Base-by-base conservation (phyloP, 2,888 invertebrate species). In the Timandra comae region DNA sequence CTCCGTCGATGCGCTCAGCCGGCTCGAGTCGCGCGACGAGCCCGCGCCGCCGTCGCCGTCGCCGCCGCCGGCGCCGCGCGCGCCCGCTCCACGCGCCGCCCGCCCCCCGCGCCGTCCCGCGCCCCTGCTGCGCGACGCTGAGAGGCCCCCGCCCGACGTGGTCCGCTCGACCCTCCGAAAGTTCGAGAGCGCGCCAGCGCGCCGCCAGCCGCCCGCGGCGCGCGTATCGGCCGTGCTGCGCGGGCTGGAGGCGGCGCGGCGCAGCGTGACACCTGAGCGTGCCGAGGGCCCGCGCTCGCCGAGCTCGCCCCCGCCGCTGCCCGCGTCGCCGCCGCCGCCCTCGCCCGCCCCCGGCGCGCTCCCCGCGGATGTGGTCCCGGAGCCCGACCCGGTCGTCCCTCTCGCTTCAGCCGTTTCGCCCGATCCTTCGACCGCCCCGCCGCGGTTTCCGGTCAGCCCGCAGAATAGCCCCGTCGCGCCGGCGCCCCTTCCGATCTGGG, bases 91-190 rank as follows among this genome's bases (percentile, higher is more conserved):
- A 45, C 56, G 74, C 37, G 19, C 64, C 49, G 89, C 85, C 88
- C 51, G 87, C 80, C 47, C 91, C 87, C 55, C 76, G 36, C 56
- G 61, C 29, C 52, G 69, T 9, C 52, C 72, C 37, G 55, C 63
- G 27, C 55, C 94, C 90, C 63, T 93, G 25, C 45, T 78, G 55
- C 46, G 79, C 50, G 52, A 75, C 51, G 41, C 88, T 88, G 55
- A 87, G 90, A 50, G 87, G 82, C 97, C 97, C 1, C 96, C 96
- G 9, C 92, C 93, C 1, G 96, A 97, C 82, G 90, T 96, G 47
- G 97, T 97, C 38, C 94, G 93, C 56, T 92, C 94, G 40, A 92
- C 95, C 7, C 88, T 95, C 42, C 90, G 92, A 60, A 91, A 95
- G 60, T 97, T 96, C 77, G 96, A 97, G 69, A 87, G 88, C 26